These are phyloP conservation scores for Ctenosaura bakeri DNA, from an alignment of 2,797 vertebrate genomes.

Conservation along the genomic window DNA sequence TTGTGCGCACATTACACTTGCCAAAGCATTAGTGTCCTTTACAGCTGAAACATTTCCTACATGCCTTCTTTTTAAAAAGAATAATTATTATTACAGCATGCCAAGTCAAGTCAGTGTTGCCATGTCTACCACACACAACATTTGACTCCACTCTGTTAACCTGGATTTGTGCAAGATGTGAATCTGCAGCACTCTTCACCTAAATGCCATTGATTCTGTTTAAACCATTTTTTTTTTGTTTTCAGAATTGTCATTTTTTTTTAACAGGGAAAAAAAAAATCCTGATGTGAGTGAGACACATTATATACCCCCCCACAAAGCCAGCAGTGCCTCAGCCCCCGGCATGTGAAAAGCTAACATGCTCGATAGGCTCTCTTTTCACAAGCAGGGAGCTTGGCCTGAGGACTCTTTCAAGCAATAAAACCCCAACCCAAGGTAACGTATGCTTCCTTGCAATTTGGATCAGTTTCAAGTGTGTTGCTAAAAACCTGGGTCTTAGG, in stretches of 20 bases:
- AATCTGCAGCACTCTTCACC: constrained; percentile 50
- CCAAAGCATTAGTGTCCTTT: constrained; percentile 76
- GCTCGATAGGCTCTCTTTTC: background rate
- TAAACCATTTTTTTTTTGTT: constrained; percentile 33
- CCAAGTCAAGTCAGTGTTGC: constrained; percentile 74
- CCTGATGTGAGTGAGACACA: too few species aligned
- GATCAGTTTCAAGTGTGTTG: background rate
- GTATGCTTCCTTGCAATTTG: background rate
- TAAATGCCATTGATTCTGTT: constrained; percentile 35
- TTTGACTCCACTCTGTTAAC: constrained; percentile 43
- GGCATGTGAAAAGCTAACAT: background rate
- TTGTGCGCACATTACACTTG: constrained; percentile 83
- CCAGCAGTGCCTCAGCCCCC: background rate
- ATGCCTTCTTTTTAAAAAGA: constrained; percentile 70
- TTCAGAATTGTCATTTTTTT: background rate
- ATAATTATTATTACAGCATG: constrained; percentile 52
- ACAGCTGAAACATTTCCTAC: constrained; percentile 69
- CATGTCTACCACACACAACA: constrained; percentile 56
- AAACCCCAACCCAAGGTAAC: background rate
- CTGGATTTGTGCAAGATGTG: constrained; percentile 40
- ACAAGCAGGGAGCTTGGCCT: too few species aligned
- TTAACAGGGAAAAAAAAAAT: too few species aligned
- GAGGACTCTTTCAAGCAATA: background rate
- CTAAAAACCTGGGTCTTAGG: background rate
- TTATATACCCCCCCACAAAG: background rate